phyloP scores from a whole-genome alignment of 2,888 invertebrate species.

The Cistogaster globosa region DNA sequence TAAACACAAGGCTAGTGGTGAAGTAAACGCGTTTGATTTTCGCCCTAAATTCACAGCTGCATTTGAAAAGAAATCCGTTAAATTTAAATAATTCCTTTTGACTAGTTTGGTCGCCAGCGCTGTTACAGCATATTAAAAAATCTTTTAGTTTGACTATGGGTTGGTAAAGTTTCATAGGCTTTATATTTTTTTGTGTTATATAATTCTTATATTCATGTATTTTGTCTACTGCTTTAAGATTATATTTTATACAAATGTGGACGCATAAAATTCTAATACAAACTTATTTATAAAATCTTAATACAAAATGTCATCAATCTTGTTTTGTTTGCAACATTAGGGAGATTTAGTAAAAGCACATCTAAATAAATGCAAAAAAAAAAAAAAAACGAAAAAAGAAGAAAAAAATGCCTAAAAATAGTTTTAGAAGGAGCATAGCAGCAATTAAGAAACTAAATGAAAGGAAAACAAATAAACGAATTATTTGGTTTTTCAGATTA shows the following conservation, averaged over 20 bases:
- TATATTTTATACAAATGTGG: neutral
- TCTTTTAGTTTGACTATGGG: constrained; percentile 45
- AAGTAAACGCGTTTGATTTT: too few relatives aligned
- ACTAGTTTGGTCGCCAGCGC: too few relatives aligned
- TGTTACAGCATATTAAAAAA: too few relatives aligned
- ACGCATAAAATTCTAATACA: neutral
- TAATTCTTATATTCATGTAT: neutral
- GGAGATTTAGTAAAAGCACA: neutral
- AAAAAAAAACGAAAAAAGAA: neutral
- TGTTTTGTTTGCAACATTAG: constrained; percentile 29
- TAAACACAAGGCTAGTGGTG: too few relatives aligned
- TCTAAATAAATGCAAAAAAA: constrained; percentile 24
- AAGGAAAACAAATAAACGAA: neutral
- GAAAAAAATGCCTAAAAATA: neutral
- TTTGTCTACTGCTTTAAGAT: constrained; percentile 1
- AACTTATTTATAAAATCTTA: constrained; percentile 41
- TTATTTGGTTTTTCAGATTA: neutral
- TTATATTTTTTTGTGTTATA: constrained; percentile 1
- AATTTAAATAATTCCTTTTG: too few relatives aligned
- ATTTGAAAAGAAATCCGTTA: too few relatives aligned
- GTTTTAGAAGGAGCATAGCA: neutral
- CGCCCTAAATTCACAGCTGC: too few relatives aligned
- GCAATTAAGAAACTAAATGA: constrained; percentile 12
- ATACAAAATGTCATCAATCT: constrained; percentile 62
- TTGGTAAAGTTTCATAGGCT: constrained; percentile 28